A percentile compares a stretch with the other conserved stretches of the same genome.
These are phyloP conservation scores for Forficula auricularia DNA, from an alignment of 1,140 invertebrate species.

Conservation along the genomic window DNA sequence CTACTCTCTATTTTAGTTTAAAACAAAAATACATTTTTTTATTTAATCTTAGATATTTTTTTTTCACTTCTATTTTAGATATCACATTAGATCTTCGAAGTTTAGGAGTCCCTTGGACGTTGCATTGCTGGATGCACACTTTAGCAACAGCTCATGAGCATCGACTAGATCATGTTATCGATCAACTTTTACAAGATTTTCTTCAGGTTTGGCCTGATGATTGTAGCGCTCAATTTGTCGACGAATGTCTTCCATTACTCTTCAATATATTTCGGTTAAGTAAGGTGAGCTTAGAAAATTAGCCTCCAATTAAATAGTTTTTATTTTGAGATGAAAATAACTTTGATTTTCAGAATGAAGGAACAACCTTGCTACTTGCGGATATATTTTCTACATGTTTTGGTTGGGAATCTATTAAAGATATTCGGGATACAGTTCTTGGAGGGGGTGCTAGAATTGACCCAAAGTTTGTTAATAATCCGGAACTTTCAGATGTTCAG, in stretches of 20 bases:
- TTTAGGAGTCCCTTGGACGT: constrained; percentile 69
- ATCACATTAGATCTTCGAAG: constrained; percentile 68
- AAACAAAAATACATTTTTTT: too few relatives aligned
- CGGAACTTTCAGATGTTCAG: constrained; percentile 75
- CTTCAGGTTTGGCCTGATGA: constrained; percentile 67
- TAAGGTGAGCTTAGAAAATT: constrained; percentile 45
- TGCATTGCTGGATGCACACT: constrained; percentile 84
- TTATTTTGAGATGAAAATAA: constrained; percentile 1
- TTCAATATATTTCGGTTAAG: constrained; percentile 80
- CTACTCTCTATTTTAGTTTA: too few relatives aligned
- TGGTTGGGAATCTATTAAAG: constrained; percentile 67
- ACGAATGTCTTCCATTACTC: constrained; percentile 71
- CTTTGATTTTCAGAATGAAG: constrained; percentile 53
- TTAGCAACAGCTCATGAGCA: constrained; percentile 67
- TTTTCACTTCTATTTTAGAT: constrained; percentile 31
- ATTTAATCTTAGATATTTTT: too few relatives aligned
- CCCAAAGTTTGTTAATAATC: constrained; percentile 83
- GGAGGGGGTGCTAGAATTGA: constrained; percentile 59
- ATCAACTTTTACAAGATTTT: constrained; percentile 78
- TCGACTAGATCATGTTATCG: constrained; percentile 66
- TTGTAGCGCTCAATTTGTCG: constrained; percentile 72
- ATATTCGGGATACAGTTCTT: constrained; percentile 51
- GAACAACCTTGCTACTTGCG: constrained; percentile 65
- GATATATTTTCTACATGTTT: constrained; percentile 80
- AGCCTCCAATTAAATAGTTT: not conserved